Conservation (phyloP, 2,888 invertebrate species). For the Myopa testacea region DNA sequence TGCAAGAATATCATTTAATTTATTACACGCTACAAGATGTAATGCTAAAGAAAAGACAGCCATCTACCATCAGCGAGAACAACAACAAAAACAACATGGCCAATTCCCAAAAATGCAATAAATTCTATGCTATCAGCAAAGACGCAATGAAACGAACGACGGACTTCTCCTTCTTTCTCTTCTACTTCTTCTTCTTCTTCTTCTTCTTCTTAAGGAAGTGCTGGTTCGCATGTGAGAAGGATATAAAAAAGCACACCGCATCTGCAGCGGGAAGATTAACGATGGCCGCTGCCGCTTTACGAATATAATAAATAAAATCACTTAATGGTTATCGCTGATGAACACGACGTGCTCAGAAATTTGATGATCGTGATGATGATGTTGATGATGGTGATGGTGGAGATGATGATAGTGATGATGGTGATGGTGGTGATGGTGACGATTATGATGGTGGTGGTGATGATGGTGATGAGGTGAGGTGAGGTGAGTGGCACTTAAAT, state of each 20-base stretch:
- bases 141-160: background rate
- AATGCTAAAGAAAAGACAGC: too few species aligned
- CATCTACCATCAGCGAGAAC: background rate
- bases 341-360: background rate
- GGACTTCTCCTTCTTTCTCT: background rate
- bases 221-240: background rate
- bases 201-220: background rate
- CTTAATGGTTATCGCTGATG: constrained; percentile 2
- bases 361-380: background rate
- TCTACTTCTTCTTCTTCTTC: too few species aligned
- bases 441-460: too few species aligned
- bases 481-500: too few species aligned
- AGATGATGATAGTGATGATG: too few species aligned
- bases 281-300: background rate
- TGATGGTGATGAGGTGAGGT: too few species aligned
- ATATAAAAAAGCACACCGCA: background rate
- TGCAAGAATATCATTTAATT: constrained; percentile 32
- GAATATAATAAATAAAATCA: constrained; percentile 3
- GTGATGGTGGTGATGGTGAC: too few species aligned
- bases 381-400: too few species aligned
- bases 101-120: constrained; percentile 23
- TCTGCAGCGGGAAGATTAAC: background rate
- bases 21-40: background rate
- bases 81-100: constrained; percentile 19
- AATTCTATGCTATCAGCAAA: constrained; percentile 30